These are phyloP conservation scores for Agapetus fuscipes DNA, from an alignment of 2,888 invertebrate genomes.

Conservation along the genomic window DNA sequence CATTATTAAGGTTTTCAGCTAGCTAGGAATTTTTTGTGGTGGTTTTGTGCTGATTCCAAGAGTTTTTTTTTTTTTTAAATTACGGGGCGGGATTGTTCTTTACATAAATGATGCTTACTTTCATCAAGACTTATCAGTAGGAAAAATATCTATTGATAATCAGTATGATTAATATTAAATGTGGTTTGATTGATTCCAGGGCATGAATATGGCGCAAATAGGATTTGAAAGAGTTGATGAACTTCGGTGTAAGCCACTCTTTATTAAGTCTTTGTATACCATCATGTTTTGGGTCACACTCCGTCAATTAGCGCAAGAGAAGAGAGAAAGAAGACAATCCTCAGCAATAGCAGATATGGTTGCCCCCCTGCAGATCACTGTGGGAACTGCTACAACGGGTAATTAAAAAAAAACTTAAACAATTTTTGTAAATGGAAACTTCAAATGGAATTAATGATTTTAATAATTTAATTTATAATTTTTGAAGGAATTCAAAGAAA, in stretches of 20 bases:
- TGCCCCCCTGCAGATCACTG: slow-evolving; percentile 68
- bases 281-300: slow-evolving; percentile 94
- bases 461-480: background rate
- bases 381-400: slow-evolving; percentile 59
- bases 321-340: slow-evolving; percentile 52
- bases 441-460: background rate
- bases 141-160: background rate
- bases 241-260: slow-evolving; percentile 63
- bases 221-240: slow-evolving; percentile 62
- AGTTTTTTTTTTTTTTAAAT: too few species aligned
- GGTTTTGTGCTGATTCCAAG: too few species aligned
- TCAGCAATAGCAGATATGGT: slow-evolving; percentile 66
- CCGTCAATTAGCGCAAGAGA: slow-evolving; percentile 80
- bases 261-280: slow-evolving; percentile 77
- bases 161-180: slow-evolving; percentile 2
- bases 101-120: too few species aligned
- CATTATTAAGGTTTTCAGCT: too few species aligned
- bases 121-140: too few species aligned
- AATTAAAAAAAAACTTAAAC: slow-evolving; percentile 20
- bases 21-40: too few species aligned
- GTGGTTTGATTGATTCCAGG: slow-evolving; percentile 30
- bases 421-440: too few species aligned
- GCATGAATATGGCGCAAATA: slow-evolving; percentile 68
- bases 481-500: background rate
- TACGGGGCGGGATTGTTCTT: too few species aligned